Evolutionary conservation across 1,140 invertebrate genomes (phyloP).

Genomic region (Calycopis cecrops): DNA sequence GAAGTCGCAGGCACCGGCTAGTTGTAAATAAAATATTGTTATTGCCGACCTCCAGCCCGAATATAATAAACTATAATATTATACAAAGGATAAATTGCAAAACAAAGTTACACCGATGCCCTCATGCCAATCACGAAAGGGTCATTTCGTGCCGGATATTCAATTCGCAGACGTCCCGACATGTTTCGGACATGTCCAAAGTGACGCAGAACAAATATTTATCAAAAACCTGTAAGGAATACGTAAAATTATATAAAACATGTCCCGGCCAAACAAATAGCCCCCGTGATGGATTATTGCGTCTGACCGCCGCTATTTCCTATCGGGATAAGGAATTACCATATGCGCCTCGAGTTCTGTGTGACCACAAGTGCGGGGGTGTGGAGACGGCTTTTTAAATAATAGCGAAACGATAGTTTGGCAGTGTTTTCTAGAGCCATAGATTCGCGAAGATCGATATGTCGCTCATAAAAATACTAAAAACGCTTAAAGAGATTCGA

Average conservation of each 20-base stretch:
- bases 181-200: conserved; percentile 56
- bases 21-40: too few species aligned
- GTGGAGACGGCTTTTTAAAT: conserved; percentile 38
- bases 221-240: conserved; percentile 71
- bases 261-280: conserved; percentile 58
- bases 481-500: too few species aligned
- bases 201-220: conserved; percentile 68
- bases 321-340: conserved; percentile 73
- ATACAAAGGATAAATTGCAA: too few species aligned
- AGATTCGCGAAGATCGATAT: too few species aligned
- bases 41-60: too few species aligned
- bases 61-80: too few species aligned
- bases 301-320: conserved; percentile 70
- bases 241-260: conserved; percentile 71
- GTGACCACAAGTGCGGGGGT: conserved; percentile 26
- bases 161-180: conserved; percentile 38
- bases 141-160: conserved; percentile 57
- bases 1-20: too few species aligned
- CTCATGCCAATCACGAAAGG: conserved; percentile 59
- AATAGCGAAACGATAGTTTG: neutral
- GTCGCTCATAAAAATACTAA: too few species aligned
- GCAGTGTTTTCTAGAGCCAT: conserved; percentile 3
- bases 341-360: conserved; percentile 58
- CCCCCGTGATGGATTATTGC: conserved; percentile 71
- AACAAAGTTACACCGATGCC: conserved; percentile 10